phyloP scores from a whole-genome alignment of 2,797 vertebrate species.

The Bucorvus abyssinicus region DNA sequence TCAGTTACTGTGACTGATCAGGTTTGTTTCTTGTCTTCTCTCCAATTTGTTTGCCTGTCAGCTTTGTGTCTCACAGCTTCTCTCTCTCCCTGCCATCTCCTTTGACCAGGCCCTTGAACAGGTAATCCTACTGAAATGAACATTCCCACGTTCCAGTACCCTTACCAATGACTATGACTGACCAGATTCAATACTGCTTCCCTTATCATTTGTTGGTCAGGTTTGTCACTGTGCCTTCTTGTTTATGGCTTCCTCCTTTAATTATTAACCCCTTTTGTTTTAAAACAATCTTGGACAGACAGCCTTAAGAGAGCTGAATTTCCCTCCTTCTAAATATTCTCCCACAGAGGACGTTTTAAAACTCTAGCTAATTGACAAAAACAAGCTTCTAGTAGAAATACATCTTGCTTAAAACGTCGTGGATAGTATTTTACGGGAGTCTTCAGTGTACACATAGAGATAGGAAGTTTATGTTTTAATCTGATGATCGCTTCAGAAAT shows the following conservation, averaged over 20 bases:
- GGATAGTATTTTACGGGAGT: not conserved
- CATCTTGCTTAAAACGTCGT: not conserved
- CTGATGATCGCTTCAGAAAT: not conserved
- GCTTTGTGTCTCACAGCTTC: not conserved
- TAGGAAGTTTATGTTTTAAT: not conserved
- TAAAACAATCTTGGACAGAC: not conserved
- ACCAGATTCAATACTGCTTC: not conserved
- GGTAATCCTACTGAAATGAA: not conserved
- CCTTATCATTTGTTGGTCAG: not conserved
- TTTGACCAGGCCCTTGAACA: not conserved
- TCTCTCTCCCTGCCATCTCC: not conserved
- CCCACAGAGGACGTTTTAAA: accelerated
- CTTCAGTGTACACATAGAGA: not conserved
- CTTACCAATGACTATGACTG: not conserved
- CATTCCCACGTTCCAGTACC: not conserved
- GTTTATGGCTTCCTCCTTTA: not conserved
- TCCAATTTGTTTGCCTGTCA: not conserved
- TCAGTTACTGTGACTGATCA: not conserved
- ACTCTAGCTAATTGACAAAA: not conserved
- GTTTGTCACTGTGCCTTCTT: not conserved
- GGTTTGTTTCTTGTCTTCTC: not conserved
- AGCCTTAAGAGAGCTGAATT: not conserved
- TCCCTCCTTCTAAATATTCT: not conserved
- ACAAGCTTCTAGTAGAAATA: not conserved
- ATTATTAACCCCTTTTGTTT: not conserved